Percentiles rank a stretch among this genome's conserved stretches.
Conservation (phyloP, 2,888 invertebrate genomes). For the Nomada goodeniana region DNA sequence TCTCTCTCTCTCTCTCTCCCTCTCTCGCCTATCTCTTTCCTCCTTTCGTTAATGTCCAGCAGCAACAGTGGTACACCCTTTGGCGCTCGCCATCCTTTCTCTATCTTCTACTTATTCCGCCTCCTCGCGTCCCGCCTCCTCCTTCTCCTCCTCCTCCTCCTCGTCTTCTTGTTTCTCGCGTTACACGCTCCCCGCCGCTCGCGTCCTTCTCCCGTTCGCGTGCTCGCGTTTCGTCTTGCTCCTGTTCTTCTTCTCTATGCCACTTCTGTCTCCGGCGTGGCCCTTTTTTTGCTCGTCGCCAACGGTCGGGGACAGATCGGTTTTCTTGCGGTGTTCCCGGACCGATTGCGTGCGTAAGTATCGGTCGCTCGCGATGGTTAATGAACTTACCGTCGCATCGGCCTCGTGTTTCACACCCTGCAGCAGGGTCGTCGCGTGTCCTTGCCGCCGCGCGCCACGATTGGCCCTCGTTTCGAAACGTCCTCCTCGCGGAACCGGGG, state of each 20-base stretch:
- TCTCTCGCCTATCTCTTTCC: not conserved
- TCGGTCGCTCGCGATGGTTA: constrained; percentile 65
- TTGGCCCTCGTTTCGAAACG: constrained; percentile 3
- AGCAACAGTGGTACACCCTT: not conserved
- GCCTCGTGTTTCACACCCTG: constrained; percentile 57
- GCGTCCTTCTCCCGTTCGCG: constrained; percentile 21
- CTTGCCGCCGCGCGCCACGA: constrained; percentile 55
- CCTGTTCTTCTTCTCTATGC: constrained; percentile 18
- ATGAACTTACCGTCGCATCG: constrained; percentile 69
- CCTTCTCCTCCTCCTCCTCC: constrained; percentile 12
- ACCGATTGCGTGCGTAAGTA: constrained; percentile 70
- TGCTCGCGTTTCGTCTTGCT: constrained; percentile 4
- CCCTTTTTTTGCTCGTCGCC: constrained; percentile 46
- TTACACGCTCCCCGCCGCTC: not conserved
- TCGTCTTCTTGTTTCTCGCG: constrained; percentile 15
- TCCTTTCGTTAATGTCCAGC: not conserved
- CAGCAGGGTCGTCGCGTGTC: constrained; percentile 54
- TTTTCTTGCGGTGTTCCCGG: constrained; percentile 61
- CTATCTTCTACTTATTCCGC: constrained; percentile 34
- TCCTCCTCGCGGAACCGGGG: not conserved
- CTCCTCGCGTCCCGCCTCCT: not conserved
- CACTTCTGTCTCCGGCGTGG: constrained; percentile 31
- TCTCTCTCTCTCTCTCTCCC: not conserved
- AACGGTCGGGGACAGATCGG: constrained; percentile 65
- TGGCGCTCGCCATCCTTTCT: not conserved